These are phyloP conservation scores for Ctenicera cuprea DNA, from an alignment of 2,888 invertebrate genomes.

Conservation along the genomic window DNA sequence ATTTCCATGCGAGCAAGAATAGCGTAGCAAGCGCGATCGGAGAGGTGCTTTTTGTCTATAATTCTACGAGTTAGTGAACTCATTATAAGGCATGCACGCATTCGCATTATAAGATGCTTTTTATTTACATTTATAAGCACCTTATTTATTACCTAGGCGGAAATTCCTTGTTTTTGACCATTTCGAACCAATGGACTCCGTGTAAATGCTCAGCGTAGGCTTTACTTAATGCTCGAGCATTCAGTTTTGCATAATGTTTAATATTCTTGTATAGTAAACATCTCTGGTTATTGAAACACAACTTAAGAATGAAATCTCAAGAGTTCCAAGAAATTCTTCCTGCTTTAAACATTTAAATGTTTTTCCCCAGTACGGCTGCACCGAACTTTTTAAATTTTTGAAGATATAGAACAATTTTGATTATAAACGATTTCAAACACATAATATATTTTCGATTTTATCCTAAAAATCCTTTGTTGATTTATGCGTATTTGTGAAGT, in stretches of 20 bases:
- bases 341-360: no score
- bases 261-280: constrained; percentile 4
- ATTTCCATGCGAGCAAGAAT: constrained; percentile 38
- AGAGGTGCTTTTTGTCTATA: constrained; percentile 42
- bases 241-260: constrained; percentile 12
- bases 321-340: no score
- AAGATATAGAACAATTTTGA: no score
- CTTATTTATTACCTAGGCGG: constrained; percentile 39
- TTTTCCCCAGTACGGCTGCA: no score
- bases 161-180: constrained; percentile 30
- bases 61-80: constrained; percentile 40
- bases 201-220: neutral
- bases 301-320: neutral
- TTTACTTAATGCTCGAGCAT: neutral
- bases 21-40: constrained; percentile 18
- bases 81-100: constrained; percentile 42
- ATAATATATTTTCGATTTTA: no score
- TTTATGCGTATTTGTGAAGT: no score
- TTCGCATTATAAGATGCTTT: constrained; percentile 35
- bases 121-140: constrained; percentile 38
- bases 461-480: no score
- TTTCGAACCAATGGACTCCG: constrained; percentile 17
- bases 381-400: no score
- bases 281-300: neutral
- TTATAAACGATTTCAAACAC: no score